A percentile compares a stretch with the other conserved stretches of the same genome.
These are phyloP conservation scores for Meta bourneti DNA, from an alignment of 2,888 invertebrate species.

Conservation along the genomic window DNA sequence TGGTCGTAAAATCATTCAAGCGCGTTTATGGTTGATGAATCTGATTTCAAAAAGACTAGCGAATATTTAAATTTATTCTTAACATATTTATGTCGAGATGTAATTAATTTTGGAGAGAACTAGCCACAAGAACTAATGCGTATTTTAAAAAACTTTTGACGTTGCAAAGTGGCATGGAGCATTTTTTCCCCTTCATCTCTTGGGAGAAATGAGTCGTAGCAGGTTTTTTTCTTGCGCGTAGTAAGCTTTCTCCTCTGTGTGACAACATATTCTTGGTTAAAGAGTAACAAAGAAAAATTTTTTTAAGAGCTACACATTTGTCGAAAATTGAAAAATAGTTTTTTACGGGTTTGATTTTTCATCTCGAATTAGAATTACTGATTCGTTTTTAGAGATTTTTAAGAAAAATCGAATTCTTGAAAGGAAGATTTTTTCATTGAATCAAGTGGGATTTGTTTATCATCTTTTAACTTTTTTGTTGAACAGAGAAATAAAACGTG, in stretches of 20 bases:
- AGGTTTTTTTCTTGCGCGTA: not conserved
- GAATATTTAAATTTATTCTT: constrained; percentile 20
- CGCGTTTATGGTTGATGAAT: not conserved
- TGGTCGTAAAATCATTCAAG: constrained; percentile 3
- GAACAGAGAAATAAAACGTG: too few relatives aligned
- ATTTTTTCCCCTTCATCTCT: not conserved
- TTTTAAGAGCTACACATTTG: not conserved
- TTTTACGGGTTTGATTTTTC: not conserved
- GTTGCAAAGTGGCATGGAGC: not conserved
- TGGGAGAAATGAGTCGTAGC: constrained; percentile 40
- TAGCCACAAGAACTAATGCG: not conserved
- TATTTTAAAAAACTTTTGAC: not conserved
- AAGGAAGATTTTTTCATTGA: not conserved
- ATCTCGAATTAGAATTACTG: not conserved
- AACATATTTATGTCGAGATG: constrained; percentile 17
- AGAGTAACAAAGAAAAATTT: not conserved
- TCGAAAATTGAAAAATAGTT: not conserved
- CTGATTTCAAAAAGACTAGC: constrained; percentile 11
- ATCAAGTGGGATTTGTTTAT: too few relatives aligned
- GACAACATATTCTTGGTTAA: not conserved
- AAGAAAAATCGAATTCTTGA: not conserved
- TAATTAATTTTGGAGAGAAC: constrained; percentile 18
- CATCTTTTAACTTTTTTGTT: too few relatives aligned
- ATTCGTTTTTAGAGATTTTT: not conserved
- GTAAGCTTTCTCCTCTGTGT: not conserved